Evolutionary conservation across 2,113 vertebrate genomes (phyloP), one percentile per base, ranked within the genome.

Genomic region (Canis aureus): DNA sequence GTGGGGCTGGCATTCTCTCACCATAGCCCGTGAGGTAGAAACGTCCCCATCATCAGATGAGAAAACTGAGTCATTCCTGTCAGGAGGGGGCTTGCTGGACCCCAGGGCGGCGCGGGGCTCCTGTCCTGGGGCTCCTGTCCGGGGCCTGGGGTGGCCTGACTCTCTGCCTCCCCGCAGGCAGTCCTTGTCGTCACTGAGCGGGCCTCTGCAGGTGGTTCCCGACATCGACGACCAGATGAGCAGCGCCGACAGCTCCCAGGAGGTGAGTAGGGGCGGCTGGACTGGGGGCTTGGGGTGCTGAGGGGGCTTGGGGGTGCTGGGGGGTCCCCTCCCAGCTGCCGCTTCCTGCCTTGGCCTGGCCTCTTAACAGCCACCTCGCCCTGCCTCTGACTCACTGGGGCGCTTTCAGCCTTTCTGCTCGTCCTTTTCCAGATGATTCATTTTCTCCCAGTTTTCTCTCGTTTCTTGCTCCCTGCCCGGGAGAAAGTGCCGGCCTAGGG

Each of bases 181-280:
- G 98, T 99, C 99, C 1, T 99, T 99, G 98, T 99, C 99, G 9
- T 99, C 99, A 0, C 97, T 99, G 96, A 99, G 99, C 1, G 99
- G 99, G n/a, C 99, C 99, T 87, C 98, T 99, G 97, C 99, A 99
- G 97, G 99, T 99, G 96, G 99, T 99, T 92, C 99, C 99, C 0
- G 99, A 99, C 98, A 99, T 99, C 5, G 99, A 99, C 0, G 99
- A 99, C 98, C 99, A 99, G 97, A 98, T 99, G 98, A 99, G 99
- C 97, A 99, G 98, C 64, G 99, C 99, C 0, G 99, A 99, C 95
- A 99, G 99, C 98, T 98, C 99, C 35, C 99, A 99, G 82, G 99
- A 99, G 99, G 99, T 99, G 97, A 98, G 98, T 35, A 29, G 51
- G 79, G 62, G n/a, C 13, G 22, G 19, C 43, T 43, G 43, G 43